Conservation (phyloP, 2,888 invertebrate genomes). For the Dyspetes luteomarginatus region DNA sequence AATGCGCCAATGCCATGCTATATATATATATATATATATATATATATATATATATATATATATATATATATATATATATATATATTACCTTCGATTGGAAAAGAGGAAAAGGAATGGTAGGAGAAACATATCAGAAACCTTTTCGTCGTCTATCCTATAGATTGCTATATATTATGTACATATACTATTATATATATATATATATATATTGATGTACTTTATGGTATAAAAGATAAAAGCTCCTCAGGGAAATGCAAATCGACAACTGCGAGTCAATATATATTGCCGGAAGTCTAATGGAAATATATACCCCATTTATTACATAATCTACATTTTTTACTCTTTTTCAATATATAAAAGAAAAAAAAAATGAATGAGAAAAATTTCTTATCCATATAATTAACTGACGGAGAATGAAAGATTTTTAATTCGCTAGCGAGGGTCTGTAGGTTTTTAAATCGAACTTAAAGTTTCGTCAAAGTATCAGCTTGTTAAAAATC, state of each 20-base stretch:
- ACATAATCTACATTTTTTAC: too few relatives aligned
- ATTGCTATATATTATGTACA: conserved; percentile 2
- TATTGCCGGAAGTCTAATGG: conserved; percentile 50
- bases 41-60: too few relatives aligned
- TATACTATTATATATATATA: not conserved
- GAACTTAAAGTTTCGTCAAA: too few relatives aligned
- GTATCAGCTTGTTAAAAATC: too few relatives aligned
- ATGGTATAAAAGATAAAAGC: conserved; percentile 59
- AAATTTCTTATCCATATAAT: too few relatives aligned
- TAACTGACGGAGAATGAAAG: too few relatives aligned
- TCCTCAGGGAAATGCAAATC: conserved; percentile 72
- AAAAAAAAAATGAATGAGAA: too few relatives aligned
- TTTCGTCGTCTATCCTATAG: conserved; percentile 39
- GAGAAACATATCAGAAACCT: conserved; percentile 74
- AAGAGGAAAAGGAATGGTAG: conserved; percentile 64
- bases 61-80: too few relatives aligned
- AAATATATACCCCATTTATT: conserved; percentile 37
- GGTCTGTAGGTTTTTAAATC: too few relatives aligned
- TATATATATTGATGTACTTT: conserved; percentile 16
- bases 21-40: too few relatives aligned
- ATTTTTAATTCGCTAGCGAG: too few relatives aligned
- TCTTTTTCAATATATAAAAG: too few relatives aligned
- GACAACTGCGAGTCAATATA: conserved; percentile 61
- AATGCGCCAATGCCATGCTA: conserved; percentile 40
- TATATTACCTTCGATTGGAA: conserved; percentile 67